These are phyloP conservation scores for Cinclus cinclus DNA, from an alignment of 2,113 vertebrate genomes.

Conservation along the genomic window DNA sequence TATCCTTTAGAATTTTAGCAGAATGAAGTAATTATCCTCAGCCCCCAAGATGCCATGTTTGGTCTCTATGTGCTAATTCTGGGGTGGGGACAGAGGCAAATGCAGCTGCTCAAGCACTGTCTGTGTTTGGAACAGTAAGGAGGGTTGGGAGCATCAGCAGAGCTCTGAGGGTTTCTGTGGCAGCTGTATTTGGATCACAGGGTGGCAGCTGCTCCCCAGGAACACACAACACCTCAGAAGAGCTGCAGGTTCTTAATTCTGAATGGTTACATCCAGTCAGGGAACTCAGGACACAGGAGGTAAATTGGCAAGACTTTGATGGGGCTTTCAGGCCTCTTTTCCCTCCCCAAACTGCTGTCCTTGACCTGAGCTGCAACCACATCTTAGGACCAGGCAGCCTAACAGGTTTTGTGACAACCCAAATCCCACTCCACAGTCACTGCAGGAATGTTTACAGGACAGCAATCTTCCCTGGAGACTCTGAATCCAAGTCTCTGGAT, in stretches of 20 bases:
- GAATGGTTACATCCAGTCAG: neutral
- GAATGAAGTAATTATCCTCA: neutral
- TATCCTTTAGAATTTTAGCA: neutral
- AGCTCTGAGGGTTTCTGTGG: neutral
- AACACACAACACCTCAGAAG: neutral
- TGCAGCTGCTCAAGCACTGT: neutral
- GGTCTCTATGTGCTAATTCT: neutral
- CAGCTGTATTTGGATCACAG: neutral
- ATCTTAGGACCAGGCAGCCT: neutral
- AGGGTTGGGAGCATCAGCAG: neutral
- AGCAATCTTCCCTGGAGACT: neutral
- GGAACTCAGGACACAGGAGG: neutral
- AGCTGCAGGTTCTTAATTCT: neutral
- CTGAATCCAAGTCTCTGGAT: neutral
- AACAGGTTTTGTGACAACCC: neutral
- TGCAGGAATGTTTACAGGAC: neutral
- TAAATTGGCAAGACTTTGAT: neutral
- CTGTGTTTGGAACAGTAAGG: neutral
- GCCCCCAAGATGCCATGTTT: neutral
- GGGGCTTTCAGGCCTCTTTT: neutral
- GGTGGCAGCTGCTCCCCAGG: neutral
- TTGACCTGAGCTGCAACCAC: neutral
- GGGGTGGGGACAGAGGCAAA: neutral
- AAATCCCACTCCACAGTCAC: neutral
- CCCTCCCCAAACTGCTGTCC: neutral